Percentiles rank a stretch among this genome's conserved stretches.
phyloP scores from a whole-genome alignment of 2,797 vertebrate species.

The Poecilia velifera region DNA sequence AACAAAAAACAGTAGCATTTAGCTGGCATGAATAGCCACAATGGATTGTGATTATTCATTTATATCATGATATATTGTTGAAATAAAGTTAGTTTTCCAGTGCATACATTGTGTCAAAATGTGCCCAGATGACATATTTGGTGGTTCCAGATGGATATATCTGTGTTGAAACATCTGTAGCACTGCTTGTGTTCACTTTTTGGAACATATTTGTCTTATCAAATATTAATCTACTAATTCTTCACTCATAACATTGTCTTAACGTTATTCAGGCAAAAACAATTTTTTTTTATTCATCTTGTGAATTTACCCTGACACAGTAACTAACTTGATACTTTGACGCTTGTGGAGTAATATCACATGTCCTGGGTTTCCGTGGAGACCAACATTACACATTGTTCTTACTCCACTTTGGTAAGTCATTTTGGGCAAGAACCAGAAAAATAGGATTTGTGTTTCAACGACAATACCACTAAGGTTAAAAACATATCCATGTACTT shows the following conservation, averaged over 20 bases:
- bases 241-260: neutral
- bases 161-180: neutral
- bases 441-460: neutral
- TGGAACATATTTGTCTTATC: neutral
- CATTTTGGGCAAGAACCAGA: neutral
- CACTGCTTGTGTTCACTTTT: neutral
- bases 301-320: neutral
- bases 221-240: too few relatives aligned
- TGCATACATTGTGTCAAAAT: neutral
- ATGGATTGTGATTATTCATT: neutral
- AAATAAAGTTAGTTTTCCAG: neutral
- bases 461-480: neutral
- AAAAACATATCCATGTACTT: neutral
- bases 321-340: neutral
- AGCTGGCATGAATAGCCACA: neutral
- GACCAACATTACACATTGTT: neutral
- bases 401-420: neutral
- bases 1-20: neutral
- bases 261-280: neutral
- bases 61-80: neutral
- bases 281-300: neutral
- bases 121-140: neutral
- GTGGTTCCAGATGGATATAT: neutral
- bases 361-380: neutral
- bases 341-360: neutral